phyloP scores from a whole-genome alignment of 2,888 invertebrate genomes.

The Cerastoderma edule region DNA sequence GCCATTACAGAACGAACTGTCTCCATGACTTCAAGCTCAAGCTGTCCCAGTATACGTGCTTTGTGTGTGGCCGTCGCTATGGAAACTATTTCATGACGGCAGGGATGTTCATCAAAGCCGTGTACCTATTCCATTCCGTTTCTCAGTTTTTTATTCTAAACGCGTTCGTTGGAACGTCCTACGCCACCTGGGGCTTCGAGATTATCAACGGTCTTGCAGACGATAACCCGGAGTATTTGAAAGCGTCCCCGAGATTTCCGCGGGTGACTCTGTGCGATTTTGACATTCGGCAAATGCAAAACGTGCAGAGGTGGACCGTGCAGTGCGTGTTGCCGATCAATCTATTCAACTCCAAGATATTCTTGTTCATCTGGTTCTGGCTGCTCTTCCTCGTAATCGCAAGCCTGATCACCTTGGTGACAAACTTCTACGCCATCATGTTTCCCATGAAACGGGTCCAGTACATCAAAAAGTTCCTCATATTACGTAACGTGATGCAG shows the following conservation, averaged over 20 bases:
- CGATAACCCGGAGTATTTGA: conserved; percentile 65
- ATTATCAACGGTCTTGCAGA: conserved; percentile 65
- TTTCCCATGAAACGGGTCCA: conserved; percentile 71
- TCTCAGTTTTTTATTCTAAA: conserved; percentile 79
- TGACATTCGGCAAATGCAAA: conserved; percentile 76
- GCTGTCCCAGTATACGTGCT: conserved; percentile 71
- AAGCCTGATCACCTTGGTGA: conserved; percentile 66
- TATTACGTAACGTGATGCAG: conserved; percentile 59
- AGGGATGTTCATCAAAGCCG: conserved; percentile 75
- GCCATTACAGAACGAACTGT: conserved; percentile 70
- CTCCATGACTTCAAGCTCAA: conserved; percentile 67
- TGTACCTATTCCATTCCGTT: conserved; percentile 78
- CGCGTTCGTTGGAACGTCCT: conserved; percentile 75
- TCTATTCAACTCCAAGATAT: conserved; percentile 80
- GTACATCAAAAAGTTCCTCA: conserved; percentile 77
- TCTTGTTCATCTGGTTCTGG: conserved; percentile 81
- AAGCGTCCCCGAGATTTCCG: conserved; percentile 74
- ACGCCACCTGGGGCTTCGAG: conserved; percentile 76
- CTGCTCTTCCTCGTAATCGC: conserved; percentile 70
- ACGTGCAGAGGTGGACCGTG: conserved; percentile 78
- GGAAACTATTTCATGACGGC: conserved; percentile 79
- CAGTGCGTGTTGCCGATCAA: conserved; percentile 80
- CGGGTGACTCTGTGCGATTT: conserved; percentile 79
- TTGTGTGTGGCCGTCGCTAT: conserved; percentile 74
- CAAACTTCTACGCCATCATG: conserved; percentile 73